Evolutionary conservation across 2,797 vertebrate genomes (phyloP).

Genomic region (Sebastes ruberrimus): DNA sequence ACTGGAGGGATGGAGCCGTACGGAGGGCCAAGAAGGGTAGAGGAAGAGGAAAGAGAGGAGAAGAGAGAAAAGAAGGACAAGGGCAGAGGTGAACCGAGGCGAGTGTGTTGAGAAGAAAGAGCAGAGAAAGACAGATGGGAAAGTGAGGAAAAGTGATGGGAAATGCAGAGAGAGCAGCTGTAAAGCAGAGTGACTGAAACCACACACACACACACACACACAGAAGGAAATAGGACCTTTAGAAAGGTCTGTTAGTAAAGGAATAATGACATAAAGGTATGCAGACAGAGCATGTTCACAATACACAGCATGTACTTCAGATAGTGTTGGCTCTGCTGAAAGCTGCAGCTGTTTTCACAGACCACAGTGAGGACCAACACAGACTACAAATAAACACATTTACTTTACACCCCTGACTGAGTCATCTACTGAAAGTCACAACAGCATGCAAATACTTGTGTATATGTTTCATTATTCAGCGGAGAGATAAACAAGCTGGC

Average conservation of each 20-base stretch:
- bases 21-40: not conserved
- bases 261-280: not conserved
- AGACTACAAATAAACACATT: not conserved
- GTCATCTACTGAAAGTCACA: not conserved
- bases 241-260: not conserved
- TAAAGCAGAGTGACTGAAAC: not conserved
- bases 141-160: not conserved
- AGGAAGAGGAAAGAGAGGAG: not conserved
- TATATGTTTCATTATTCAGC: not conserved
- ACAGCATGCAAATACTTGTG: not conserved
- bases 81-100: conserved; percentile 32
- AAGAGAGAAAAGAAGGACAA: conserved; percentile 11
- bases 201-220: not conserved
- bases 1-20: not conserved
- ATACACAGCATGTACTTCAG: not conserved
- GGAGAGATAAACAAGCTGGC: not conserved
- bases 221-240: not conserved
- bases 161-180: not conserved
- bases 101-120: conserved; percentile 8
- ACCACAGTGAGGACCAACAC: too few species aligned
- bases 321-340: not conserved
- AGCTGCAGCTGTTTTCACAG: not conserved
- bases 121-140: conserved; percentile 1
- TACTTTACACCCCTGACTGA: not conserved
- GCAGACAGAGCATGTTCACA: not conserved